Percentiles rank a stretch among this genome's conserved stretches.
Evolutionary conservation across 2,888 invertebrate genomes (phyloP).

Genomic region (Epinotia demarniana): DNA sequence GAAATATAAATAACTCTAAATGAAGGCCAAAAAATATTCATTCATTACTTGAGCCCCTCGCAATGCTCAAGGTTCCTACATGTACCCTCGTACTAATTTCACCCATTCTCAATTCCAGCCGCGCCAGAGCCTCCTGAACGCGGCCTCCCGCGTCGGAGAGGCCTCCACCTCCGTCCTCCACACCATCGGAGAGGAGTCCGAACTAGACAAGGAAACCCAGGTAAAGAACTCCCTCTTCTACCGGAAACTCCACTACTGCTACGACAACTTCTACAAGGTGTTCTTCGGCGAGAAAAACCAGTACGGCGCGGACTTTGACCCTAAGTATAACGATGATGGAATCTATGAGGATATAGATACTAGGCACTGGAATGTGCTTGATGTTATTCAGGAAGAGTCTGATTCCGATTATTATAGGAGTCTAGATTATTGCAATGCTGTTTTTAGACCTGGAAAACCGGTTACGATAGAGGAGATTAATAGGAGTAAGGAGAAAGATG

Average conservation of each 20-base stretch:
- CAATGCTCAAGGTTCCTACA: no score
- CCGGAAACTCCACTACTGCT: slow-evolving; percentile 79
- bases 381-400: slow-evolving; percentile 79
- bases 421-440: slow-evolving; percentile 72
- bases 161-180: slow-evolving; percentile 97
- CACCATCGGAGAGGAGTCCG: slow-evolving; percentile 96
- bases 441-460: slow-evolving; percentile 53
- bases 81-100: background rate
- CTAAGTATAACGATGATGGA: slow-evolving; percentile 66
- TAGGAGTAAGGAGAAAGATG: slow-evolving; percentile 48
- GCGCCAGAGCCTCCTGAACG: slow-evolving; percentile 95
- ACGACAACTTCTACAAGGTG: slow-evolving; percentile 79
- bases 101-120: slow-evolving; percentile 83
- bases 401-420: slow-evolving; percentile 81
- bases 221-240: slow-evolving; percentile 80
- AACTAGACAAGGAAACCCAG: slow-evolving; percentile 91
- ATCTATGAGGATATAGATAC: slow-evolving; percentile 74
- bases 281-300: slow-evolving; percentile 72
- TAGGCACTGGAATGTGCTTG: slow-evolving; percentile 66
- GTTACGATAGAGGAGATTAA: slow-evolving; percentile 55
- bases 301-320: slow-evolving; percentile 65
- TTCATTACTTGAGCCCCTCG: no score
- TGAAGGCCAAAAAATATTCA: no score
- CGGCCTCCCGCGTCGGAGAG: slow-evolving; percentile 98
- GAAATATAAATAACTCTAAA: no score